A percentile compares a stretch with the other conserved stretches of the same genome.
Evolutionary conservation across 2,888 invertebrate genomes (phyloP).

Genomic region (Zelleria hepariella): DNA sequence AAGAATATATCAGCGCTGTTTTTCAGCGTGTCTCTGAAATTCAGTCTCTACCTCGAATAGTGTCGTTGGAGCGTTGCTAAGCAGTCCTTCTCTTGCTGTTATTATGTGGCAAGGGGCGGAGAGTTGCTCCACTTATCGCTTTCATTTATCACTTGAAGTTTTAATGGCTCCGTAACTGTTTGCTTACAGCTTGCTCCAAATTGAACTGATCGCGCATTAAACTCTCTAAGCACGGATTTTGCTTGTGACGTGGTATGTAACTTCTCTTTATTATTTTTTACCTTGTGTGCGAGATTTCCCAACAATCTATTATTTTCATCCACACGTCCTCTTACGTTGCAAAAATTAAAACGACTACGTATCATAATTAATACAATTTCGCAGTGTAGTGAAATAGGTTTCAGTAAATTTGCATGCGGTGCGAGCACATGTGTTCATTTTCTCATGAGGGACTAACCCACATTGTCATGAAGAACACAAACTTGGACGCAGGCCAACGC

Average conservation of each 20-base stretch:
- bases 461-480: too few species aligned
- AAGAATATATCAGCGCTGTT: too few species aligned
- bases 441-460: slow-evolving; percentile 1
- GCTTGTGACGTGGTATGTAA: too few species aligned
- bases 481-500: slow-evolving; percentile 11
- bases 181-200: neutral
- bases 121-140: neutral
- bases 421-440: neutral
- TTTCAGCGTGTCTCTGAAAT: too few species aligned
- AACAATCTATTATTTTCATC: too few species aligned
- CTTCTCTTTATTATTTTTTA: too few species aligned
- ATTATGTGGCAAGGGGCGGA: neutral
- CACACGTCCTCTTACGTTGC: too few species aligned
- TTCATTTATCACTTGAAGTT: slow-evolving; percentile 2
- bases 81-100: neutral
- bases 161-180: neutral
- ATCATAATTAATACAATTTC: too few species aligned
- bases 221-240: neutral
- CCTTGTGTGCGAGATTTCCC: too few species aligned
- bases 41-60: too few species aligned
- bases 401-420: neutral
- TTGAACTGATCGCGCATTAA: neutral
- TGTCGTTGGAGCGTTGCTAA: too few species aligned
- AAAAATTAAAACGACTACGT: too few species aligned
- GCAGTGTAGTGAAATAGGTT: neutral